Evolutionary conservation across 2,797 vertebrate genomes (phyloP), one percentile per base, ranked within the genome.

Genomic region (Coccyzus lansbergi): DNA sequence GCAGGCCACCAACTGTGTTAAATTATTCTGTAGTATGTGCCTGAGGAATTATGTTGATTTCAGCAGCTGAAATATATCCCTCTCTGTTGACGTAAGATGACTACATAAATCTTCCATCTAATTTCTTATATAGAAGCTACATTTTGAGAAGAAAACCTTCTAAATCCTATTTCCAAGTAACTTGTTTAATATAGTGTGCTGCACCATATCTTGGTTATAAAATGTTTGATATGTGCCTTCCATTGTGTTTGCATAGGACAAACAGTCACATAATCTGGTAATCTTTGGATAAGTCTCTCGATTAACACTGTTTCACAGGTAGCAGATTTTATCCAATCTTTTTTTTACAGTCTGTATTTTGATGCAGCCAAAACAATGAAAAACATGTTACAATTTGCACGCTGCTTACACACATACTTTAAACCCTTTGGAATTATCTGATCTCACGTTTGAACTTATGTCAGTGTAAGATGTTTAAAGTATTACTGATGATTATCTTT

Each of bases 1-100:
- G 86, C 29, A 72, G 90, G 74, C 67, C 68, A 92, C 83, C 81
- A 92, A 40, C 88, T 84, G 70, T 42, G 81, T 77, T 92, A 68
- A 94, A 77, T 91, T 84, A 71, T 83, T 90, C 92, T 86, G 11
- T 42, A 88, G 22, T 46, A 44, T 11, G 10, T 6, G 28, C 59
- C 52, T 56, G 17, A 93, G 60, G 56, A 91, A 77, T 91, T 59
- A 77, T 9, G 49, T 53, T 60, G 64, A 53, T 95, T 87, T 80
- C 60, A 80, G 24, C 67, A 33, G 46, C 68, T 85, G 64, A 92
- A 92, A 90, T 75, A 76, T 7, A 83, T 63, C 15, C 29, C 12
- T 68, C 36, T 81, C 38, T 69, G n/a, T 86, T 93, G 67, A 48
- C 31, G 42, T 49, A 71, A 64, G 19, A 46, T 55, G 58, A 65